These are phyloP conservation scores for Mechanitis mazaeus DNA, from an alignment of 2,888 invertebrate genomes.

Conservation along the genomic window DNA sequence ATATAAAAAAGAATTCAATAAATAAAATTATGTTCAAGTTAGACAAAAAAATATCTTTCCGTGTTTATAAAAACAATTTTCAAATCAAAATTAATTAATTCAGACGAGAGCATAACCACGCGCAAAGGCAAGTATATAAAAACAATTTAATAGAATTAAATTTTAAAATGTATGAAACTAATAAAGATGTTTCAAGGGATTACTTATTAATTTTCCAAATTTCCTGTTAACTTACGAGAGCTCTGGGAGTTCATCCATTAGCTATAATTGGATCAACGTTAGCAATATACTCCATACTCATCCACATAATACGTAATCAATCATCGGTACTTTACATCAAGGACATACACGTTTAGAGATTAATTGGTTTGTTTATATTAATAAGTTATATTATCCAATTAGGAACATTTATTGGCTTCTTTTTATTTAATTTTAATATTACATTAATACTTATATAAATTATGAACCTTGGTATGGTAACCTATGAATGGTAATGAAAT, in stretches of 20 bases:
- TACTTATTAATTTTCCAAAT: constrained; percentile 37
- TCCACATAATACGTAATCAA: constrained; percentile 39
- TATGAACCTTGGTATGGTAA: too few species aligned
- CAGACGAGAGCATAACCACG: too few species aligned
- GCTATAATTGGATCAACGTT: constrained; percentile 60
- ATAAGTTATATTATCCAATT: too few species aligned
- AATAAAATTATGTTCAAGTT: too few species aligned
- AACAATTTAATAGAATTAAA: not conserved
- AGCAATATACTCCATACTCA: constrained; percentile 36
- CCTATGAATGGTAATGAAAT: too few species aligned
- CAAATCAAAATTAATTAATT: too few species aligned
- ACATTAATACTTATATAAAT: too few species aligned
- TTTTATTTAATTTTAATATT: too few species aligned
- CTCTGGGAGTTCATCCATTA: constrained; percentile 59
- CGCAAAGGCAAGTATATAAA: not conserved
- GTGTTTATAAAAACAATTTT: too few species aligned
- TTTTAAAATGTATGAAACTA: constrained; percentile 3
- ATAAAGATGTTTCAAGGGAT: constrained; percentile 9
- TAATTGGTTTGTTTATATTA: not conserved
- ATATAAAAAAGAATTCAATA: too few species aligned
- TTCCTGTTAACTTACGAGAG: constrained; percentile 31
- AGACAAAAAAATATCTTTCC: too few species aligned
- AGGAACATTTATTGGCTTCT: too few species aligned
- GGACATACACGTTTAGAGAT: constrained; percentile 8
- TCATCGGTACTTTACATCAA: constrained; percentile 29